Evolutionary conservation across 35 echinoderm and acorn worm species (phyloP), one percentile per base, ranked within the genome.

Genomic region (Eucidaris tribuloides): DNA sequence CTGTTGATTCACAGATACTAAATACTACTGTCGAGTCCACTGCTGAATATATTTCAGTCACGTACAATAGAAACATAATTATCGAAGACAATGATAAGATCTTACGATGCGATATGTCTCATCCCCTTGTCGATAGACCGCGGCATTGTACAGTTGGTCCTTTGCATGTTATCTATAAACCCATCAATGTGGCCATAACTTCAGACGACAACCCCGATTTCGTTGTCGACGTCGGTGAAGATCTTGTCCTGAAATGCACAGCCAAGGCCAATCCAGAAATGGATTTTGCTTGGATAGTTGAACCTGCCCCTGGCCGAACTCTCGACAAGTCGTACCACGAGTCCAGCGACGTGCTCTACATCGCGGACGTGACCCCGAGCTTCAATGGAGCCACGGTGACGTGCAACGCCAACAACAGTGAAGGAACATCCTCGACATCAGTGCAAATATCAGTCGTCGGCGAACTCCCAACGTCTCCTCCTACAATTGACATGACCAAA

Each of bases 51-150:
- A 72, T 7, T 4, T 25, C 20, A 20, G 6, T 43, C 13, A 40
- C 7, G 23, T 72, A 19, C 20, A 7, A 20, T 25, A 72, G 24
- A 20, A 24, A 13, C 19, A 25, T 72, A 17, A 35, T 40, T 13
- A 74, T 19, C 28, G 68, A 74, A 43, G 68, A 74, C n/a, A 74
- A 74, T 36, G 68, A 40, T 14, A 74, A 74, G 37, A 11, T 43
- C 7, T 74, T 74, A 22, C 38, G 68, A 3, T 74, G 68, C 11
- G 25, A 3, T 9, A 25, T 74, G 11, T 17, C 7, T 36, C 68
- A 74, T 9, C 35, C n/a, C 14, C 30, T 74, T 7, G n/a, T 74
- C 9, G 2, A 14, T 3, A 2, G 24, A 7, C 15, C 34, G 0
- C 14, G n/a, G n/a, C 44, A n/a, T 32, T 74, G 68, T 5, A 24